A percentile compares a stretch with the other conserved stretches of the same genome.
Conservation (phyloP, 2,797 vertebrate genomes). For the Sebastes aleutianus region DNA sequence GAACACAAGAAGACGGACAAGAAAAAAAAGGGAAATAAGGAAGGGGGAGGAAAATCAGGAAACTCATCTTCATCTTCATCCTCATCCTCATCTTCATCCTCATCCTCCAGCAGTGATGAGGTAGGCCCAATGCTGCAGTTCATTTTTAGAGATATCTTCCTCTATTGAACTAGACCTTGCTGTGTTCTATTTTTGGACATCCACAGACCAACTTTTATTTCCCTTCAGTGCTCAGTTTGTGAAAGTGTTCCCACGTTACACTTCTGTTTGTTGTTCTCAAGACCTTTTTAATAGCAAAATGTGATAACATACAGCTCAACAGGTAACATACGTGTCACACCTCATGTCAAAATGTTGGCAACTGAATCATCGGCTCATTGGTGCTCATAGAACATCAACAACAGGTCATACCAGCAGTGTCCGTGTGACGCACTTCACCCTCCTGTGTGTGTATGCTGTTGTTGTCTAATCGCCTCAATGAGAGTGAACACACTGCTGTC, state of each 20-base stretch:
- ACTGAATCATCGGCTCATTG: accelerated
- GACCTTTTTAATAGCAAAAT: neutral
- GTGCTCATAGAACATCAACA: neutral
- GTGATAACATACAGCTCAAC: conserved; percentile 2
- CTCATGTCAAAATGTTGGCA: neutral
- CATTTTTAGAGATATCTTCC: neutral
- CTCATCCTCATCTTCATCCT: conserved; percentile 19
- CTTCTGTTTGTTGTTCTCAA: too few species aligned
- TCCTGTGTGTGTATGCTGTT: neutral
- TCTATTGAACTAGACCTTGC: neutral
- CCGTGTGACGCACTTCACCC: neutral
- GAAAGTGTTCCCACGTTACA: neutral
- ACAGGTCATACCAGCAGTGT: conserved; percentile 26
- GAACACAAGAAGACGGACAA: neutral
- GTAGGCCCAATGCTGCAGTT: neutral
- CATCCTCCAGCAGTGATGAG: conserved; percentile 55
- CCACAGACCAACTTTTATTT: neutral
- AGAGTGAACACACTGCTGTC: neutral
- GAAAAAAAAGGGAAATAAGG: conserved; percentile 13
- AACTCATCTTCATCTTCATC: neutral
- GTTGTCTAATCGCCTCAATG: neutral
- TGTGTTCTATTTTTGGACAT: neutral
- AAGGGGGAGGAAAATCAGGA: neutral
- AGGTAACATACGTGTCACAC: neutral
- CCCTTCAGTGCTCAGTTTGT: neutral